These are phyloP conservation scores for Phrynocephalus vlangalii DNA, from an alignment of 2,797 vertebrate genomes.

Conservation along the genomic window DNA sequence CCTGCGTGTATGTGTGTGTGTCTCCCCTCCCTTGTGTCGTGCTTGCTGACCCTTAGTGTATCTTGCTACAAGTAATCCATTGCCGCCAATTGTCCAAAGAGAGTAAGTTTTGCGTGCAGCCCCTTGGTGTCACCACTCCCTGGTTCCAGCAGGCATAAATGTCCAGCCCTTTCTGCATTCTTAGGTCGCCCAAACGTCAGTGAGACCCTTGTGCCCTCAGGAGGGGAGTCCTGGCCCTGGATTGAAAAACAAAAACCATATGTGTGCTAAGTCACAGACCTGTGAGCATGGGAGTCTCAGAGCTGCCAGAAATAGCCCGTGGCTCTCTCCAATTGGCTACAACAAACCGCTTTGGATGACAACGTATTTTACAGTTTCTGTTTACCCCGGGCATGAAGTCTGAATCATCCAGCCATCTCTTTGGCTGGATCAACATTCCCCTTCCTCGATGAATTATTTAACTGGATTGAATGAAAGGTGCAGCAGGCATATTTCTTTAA, in stretches of 20 bases:
- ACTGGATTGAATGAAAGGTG: conserved; percentile 46
- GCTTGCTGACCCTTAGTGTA: conserved; percentile 3
- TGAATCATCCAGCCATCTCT: conserved; percentile 22
- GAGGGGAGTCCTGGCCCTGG: conserved; percentile 34
- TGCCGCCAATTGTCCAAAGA: neutral
- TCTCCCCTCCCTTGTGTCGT: neutral
- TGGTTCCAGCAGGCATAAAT: too few species aligned
- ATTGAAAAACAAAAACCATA: neutral
- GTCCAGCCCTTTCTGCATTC: conserved; percentile 56
- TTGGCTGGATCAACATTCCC: conserved; percentile 53
- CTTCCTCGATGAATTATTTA: conserved; percentile 50
- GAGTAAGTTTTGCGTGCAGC: neutral
- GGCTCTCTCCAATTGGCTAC: conserved; percentile 29
- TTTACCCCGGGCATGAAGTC: conserved; percentile 35
- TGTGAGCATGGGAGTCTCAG: neutral
- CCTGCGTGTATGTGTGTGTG: neutral
- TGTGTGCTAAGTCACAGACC: conserved; percentile 27
- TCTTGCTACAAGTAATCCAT: neutral
- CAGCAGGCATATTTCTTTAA: neutral
- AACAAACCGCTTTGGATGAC: neutral
- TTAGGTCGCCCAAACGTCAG: conserved; percentile 53
- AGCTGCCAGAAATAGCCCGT: conserved; percentile 35
- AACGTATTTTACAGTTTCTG: conserved; percentile 4
- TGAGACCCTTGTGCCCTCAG: conserved; percentile 3
- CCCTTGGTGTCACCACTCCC: neutral